Evolutionary conservation across 2,888 invertebrate species (phyloP).

Genomic region (Orthonevra nobilis): DNA sequence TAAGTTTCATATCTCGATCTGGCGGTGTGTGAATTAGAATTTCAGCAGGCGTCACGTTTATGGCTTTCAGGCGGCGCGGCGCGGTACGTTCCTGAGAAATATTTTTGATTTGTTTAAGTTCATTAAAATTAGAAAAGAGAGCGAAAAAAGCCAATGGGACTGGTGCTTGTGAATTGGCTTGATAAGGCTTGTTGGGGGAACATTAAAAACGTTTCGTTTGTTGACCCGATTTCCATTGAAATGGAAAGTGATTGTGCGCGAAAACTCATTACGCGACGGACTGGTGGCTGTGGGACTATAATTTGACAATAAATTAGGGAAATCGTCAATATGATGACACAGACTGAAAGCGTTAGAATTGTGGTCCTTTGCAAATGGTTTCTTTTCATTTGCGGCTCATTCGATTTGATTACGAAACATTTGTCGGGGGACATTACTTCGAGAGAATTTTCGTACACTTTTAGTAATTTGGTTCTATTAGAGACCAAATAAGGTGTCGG

Average conservation of each 20-base stretch:
- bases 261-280: slow-evolving; percentile 19
- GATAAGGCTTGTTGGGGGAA: not conserved
- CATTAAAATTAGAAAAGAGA: slow-evolving; percentile 36
- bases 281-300: slow-evolving; percentile 4
- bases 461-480: too few relatives aligned
- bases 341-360: too few relatives aligned
- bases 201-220: slow-evolving; percentile 8
- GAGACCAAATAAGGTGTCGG: too few relatives aligned
- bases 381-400: too few relatives aligned
- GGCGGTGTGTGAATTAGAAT: slow-evolving; percentile 49
- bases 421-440: too few relatives aligned
- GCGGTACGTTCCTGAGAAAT: slow-evolving; percentile 29
- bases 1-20: slow-evolving; percentile 3
- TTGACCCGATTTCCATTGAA: slow-evolving; percentile 22
- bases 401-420: too few relatives aligned
- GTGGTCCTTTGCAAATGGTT: too few relatives aligned
- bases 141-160: not conserved
- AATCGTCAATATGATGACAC: not conserved
- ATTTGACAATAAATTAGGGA: slow-evolving; percentile 16
- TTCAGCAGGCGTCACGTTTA: slow-evolving; percentile 44
- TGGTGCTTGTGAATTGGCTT: not conserved
- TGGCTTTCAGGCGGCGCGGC: slow-evolving; percentile 20
- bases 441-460: too few relatives aligned
- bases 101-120: slow-evolving; percentile 57
- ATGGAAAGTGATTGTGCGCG: slow-evolving; percentile 18